Base-by-base conservation (phyloP, 2,797 vertebrate genomes). In the Falco concolor region DNA sequence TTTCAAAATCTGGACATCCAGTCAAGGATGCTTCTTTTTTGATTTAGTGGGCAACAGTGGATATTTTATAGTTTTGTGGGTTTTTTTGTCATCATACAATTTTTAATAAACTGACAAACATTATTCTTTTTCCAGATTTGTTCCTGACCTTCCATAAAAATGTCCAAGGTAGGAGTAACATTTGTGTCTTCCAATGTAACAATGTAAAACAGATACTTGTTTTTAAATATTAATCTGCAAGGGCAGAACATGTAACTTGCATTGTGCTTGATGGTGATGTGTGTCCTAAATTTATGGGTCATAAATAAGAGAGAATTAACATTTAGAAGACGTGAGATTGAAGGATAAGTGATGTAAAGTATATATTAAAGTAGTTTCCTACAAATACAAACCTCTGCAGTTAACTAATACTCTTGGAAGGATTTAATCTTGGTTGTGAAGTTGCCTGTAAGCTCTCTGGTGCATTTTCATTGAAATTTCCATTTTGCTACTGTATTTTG, bases 81-180 rank as follows among this genome's bases (percentile, higher is more conserved):
- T 6, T 28, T 13, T 24, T 21, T 57, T 57, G 59, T 45, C 5
- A 42, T 80, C 1, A 1, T 23, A 38, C 8, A 10, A 1, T 75
- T 93, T 65, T 44, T 77, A 81, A 44, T 81, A 81, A 85, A 13
- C 61, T 87, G 52, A 84, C 52, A 84, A 42, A n/a, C 4, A 1
- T 61, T 45, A 2, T 79, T 34, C 27, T 95, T 72, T 64, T 93
- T 89, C 30, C 97, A 98, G 97, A 68, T 92, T 87, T 72, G 72
- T 88, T 75, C 91, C 77, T 32, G 73, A 94, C 44, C 69, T 87
- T 73, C 78, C 21, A 24, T 89, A 69, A 97, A 96, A 88, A 98
- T 98, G 98, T 98, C 98, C 64, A 98, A 98, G 98, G 98, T 98
- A 97, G 97, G 95, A 91, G 56, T 8, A 89, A 47, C 3, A 9